phyloP scores from a whole-genome alignment of 1,140 invertebrate species.

The Bombus pyrosoma region DNA sequence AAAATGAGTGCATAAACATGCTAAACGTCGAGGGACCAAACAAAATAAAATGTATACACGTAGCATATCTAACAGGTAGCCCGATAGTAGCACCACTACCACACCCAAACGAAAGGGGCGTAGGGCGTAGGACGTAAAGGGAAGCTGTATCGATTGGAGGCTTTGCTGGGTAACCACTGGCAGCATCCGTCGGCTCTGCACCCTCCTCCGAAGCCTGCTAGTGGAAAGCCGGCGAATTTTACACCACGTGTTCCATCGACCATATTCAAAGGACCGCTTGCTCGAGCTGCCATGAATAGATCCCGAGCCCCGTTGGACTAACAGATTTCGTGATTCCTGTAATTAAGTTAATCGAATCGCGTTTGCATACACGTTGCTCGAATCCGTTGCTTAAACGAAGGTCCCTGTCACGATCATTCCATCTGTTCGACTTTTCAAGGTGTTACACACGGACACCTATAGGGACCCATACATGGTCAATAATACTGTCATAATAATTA shows the following conservation, averaged over 20 bases:
- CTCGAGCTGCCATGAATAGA: slow-evolving; percentile 45
- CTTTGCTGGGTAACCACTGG: slow-evolving; percentile 71
- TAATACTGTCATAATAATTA: too few species aligned
- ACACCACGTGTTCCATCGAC: slow-evolving; percentile 59
- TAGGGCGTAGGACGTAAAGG: slow-evolving; percentile 55
- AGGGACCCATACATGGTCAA: too few species aligned
- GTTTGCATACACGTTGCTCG: neutral
- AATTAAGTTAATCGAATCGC: slow-evolving; percentile 57
- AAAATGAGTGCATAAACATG: neutral
- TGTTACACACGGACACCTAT: neutral
- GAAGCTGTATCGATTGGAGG: slow-evolving; percentile 77
- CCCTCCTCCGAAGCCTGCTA: neutral
- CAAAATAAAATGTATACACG: neutral
- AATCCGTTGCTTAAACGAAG: neutral
- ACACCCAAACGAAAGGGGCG: slow-evolving; percentile 46
- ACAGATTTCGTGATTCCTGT: slow-evolving; percentile 60
- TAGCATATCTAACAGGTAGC: slow-evolving; percentile 60
- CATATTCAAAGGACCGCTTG: slow-evolving; percentile 39
- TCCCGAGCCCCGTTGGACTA: slow-evolving; percentile 27
- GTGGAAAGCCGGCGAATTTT: slow-evolving; percentile 58
- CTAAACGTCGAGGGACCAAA: too few species aligned
- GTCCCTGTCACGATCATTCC: neutral
- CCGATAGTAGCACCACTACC: slow-evolving; percentile 11
- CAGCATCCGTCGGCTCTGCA: slow-evolving; percentile 33
- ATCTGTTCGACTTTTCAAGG: neutral